A percentile compares a stretch with the other conserved stretches of the same genome.
These are phyloP conservation scores for Platalea minor DNA, from an alignment of 2,797 vertebrate species.

Conservation along the genomic window DNA sequence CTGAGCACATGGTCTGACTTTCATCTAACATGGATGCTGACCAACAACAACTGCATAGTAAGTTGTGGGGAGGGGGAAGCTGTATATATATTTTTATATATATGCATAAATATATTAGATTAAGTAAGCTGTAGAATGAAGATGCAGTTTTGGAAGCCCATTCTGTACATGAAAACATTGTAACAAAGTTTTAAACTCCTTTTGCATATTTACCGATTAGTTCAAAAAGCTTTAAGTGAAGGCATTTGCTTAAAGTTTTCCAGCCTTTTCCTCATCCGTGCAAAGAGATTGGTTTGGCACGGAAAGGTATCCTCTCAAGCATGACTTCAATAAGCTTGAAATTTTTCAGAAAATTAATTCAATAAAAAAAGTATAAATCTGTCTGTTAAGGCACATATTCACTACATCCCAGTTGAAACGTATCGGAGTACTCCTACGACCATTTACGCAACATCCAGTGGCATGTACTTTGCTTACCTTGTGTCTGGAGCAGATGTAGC, in stretches of 20 bases:
- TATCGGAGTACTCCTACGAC: background rate
- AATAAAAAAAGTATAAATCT: background rate
- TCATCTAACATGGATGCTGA: fast-evolving
- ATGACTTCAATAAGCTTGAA: background rate
- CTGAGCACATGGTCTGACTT: background rate
- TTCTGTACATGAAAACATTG: background rate
- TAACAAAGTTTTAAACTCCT: background rate
- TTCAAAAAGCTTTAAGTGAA: background rate
- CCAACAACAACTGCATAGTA: background rate
- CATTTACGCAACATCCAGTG: fast-evolving
- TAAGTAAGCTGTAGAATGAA: background rate
- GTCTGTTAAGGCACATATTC: background rate
- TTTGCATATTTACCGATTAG: background rate
- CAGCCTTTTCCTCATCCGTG: background rate
- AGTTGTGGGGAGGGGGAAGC: background rate
- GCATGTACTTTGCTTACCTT: background rate
- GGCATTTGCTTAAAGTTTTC: background rate
- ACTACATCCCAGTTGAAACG: background rate
- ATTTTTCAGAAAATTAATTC: background rate
- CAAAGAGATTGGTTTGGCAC: background rate
- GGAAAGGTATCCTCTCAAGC: background rate
- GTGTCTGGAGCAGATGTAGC: background rate
- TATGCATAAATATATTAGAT: background rate
- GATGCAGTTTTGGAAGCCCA: background rate
- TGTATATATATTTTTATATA: too few species aligned